Percentiles rank a stretch among this genome's conserved stretches.
Conservation (phyloP, 2,797 vertebrate genomes). For the Taenioides sp. region DNA sequence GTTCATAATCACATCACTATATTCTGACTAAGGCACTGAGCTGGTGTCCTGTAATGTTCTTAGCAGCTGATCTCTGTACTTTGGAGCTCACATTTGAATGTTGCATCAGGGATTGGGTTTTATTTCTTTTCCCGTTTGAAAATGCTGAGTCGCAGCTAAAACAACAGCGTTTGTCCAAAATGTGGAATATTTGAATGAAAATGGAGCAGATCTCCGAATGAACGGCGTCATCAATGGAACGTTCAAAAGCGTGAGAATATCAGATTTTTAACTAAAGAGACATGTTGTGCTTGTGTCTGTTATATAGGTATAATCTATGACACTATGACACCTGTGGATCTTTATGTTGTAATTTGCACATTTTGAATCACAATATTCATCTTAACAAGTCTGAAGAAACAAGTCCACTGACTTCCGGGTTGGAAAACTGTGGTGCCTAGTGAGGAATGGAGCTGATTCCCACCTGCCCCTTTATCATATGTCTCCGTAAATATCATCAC, state of each 20-base stretch:
- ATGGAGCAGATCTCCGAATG: conserved; percentile 23
- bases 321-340: too few species aligned
- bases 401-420: too few species aligned
- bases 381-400: too few species aligned
- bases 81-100: conserved; percentile 15
- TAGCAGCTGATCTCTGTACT: conserved; percentile 58
- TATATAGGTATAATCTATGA: neutral
- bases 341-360: too few species aligned
- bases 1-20: too few species aligned
- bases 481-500: too few species aligned
- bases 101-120: conserved; percentile 22
- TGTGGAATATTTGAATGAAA: conserved; percentile 30
- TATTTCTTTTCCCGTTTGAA: conserved; percentile 12
- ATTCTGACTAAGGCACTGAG: neutral
- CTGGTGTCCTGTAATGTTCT: conserved; percentile 20
- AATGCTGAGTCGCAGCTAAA: conserved; percentile 31
- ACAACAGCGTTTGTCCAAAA: conserved; percentile 27
- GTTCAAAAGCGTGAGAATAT: conserved; percentile 5
- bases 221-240: conserved; percentile 5
- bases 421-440: too few species aligned
- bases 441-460: too few species aligned
- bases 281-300: too few species aligned
- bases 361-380: too few species aligned
- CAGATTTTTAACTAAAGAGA: neutral
- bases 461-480: too few species aligned